phyloP scores from a whole-genome alignment of 1,140 invertebrate species.

The Sarcophaga peregrina region DNA sequence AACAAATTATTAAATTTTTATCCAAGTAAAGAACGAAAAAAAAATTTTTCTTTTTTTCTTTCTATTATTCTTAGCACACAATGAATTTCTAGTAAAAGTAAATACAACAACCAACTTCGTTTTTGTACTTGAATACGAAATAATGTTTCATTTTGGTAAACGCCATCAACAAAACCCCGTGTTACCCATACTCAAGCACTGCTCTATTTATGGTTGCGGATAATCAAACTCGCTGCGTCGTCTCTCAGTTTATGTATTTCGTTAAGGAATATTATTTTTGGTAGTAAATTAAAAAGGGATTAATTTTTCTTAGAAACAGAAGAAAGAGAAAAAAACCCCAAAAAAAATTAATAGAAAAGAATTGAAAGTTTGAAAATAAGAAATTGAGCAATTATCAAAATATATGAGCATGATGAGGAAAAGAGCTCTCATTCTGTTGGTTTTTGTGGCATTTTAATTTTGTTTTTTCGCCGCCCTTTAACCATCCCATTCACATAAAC shows the following conservation, averaged over 20 bases:
- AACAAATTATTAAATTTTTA: constrained; percentile 34
- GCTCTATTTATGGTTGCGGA: no score
- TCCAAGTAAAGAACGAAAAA: no score
- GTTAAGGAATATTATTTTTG: neutral
- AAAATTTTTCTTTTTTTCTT: constrained; percentile 25
- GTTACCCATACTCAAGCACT: no score
- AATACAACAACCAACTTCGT: neutral
- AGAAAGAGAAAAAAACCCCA: neutral
- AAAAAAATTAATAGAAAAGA: neutral
- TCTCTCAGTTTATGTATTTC: neutral
- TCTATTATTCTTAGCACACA: constrained; percentile 16
- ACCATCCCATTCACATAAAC: neutral
- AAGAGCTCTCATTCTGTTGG: neutral
- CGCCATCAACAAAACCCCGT: neutral
- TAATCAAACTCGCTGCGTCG: neutral
- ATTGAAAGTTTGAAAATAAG: neutral
- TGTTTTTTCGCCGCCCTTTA: neutral
- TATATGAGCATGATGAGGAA: neutral
- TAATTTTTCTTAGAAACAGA: constrained; percentile 9
- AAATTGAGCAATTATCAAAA: constrained; percentile 41
- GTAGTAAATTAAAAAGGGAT: constrained; percentile 39
- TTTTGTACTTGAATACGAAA: neutral
- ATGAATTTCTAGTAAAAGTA: neutral
- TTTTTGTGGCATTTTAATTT: constrained; percentile 32
- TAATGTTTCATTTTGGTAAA: neutral